Evolutionary conservation across 2,113 vertebrate species (phyloP).

Genomic region (Xenopus tropicalis): DNA sequence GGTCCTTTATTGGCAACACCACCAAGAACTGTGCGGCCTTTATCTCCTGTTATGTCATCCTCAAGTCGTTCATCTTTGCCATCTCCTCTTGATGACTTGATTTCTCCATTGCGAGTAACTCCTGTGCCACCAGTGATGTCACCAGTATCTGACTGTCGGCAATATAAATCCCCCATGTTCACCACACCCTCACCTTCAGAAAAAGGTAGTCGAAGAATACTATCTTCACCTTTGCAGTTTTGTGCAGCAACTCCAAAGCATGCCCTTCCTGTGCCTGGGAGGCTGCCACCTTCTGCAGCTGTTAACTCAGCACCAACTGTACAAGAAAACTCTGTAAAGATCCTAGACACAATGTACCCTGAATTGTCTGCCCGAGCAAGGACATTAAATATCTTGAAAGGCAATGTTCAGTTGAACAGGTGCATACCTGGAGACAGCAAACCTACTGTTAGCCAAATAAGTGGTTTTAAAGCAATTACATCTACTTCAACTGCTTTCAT

Average conservation of each 20-base stretch:
- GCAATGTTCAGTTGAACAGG: slow-evolving; percentile 74
- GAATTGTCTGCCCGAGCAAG: slow-evolving; percentile 86
- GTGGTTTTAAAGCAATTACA: slow-evolving; percentile 77
- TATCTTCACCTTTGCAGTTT: slow-evolving; percentile 87
- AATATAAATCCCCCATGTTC: slow-evolving; percentile 52
- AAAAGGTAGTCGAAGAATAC: slow-evolving; percentile 52
- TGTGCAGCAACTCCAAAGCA: slow-evolving; percentile 94
- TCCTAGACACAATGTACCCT: slow-evolving; percentile 92
- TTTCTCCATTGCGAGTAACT: slow-evolving; percentile 57
- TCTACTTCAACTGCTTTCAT: slow-evolving; percentile 86
- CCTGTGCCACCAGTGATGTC: slow-evolving; percentile 56
- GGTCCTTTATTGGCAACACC: slow-evolving; percentile 73
- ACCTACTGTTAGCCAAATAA: slow-evolving; percentile 58
- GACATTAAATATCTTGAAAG: slow-evolving; percentile 86
- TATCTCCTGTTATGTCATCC: slow-evolving; percentile 61
- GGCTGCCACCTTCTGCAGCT: slow-evolving; percentile 70
- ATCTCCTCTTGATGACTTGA: slow-evolving; percentile 63
- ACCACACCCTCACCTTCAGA: slow-evolving; percentile 66
- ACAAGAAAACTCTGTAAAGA: slow-evolving; percentile 88
- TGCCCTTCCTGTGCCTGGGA: slow-evolving; percentile 86
- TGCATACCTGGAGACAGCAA: slow-evolving; percentile 56
- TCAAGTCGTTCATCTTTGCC: slow-evolving; percentile 62
- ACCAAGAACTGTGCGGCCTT: slow-evolving; percentile 59
- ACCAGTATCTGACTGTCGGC: slow-evolving; percentile 47
- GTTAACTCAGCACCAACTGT: slow-evolving; percentile 53